Conservation (phyloP, 1,140 invertebrate species). For the Eriocheir sinensis region DNA sequence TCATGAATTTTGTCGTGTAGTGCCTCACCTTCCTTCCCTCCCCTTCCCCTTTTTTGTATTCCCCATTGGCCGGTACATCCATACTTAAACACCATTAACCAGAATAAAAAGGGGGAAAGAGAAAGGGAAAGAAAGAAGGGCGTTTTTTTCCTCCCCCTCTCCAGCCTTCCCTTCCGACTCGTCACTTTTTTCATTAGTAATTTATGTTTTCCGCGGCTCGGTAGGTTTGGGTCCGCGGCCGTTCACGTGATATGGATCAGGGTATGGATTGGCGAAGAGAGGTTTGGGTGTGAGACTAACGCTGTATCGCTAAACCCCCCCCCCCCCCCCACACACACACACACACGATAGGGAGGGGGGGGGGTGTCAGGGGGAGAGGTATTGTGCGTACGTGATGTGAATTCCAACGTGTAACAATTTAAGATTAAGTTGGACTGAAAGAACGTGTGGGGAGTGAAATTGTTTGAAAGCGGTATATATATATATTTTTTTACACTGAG, state of each 20-base stretch:
- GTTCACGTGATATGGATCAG: not conserved
- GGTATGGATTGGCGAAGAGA: no score
- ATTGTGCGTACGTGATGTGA: no score
- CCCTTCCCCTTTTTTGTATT: not conserved
- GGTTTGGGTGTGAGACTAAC: not conserved
- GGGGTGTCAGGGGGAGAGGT: no score
- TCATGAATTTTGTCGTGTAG: not conserved
- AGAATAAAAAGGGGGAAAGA: not conserved
- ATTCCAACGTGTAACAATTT: no score
- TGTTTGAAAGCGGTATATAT: no score
- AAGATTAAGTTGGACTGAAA: no score
- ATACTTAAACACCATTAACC: not conserved
- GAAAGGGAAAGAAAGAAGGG: not conserved
- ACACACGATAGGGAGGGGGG: no score
- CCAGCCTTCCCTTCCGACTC: not conserved
- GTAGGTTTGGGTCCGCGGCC: not conserved
- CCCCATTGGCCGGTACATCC: not conserved
- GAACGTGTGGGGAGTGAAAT: no score
- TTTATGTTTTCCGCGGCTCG: constrained; percentile 11
- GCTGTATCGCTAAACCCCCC: not conserved
- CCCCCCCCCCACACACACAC: no score
- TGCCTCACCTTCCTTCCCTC: constrained; percentile 12
- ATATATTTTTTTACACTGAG: no score
- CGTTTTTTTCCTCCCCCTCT: not conserved
- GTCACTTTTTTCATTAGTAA: not conserved